These are phyloP conservation scores for Sparus aurata DNA, from an alignment of 2,797 vertebrate species.

Conservation along the genomic window DNA sequence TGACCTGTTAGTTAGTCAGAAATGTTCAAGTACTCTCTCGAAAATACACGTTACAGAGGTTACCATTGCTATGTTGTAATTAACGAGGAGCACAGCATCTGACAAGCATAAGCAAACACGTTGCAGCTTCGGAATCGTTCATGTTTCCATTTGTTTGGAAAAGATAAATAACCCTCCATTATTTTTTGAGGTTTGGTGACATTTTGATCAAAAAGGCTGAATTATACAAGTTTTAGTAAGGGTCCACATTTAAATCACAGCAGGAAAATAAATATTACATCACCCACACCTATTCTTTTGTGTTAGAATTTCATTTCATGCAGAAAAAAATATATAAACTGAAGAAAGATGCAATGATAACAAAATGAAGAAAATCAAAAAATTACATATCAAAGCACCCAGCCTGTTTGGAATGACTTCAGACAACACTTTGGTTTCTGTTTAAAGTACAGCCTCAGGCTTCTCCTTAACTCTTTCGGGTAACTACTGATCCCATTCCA, in stretches of 20 bases:
- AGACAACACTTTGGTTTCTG: slow-evolving; percentile 63
- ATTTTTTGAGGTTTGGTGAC: not conserved
- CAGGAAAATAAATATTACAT: not conserved
- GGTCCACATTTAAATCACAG: slow-evolving; percentile 10
- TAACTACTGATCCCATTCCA: slow-evolving; percentile 63
- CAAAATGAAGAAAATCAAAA: slow-evolving; percentile 49
- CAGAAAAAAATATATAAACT: slow-evolving; percentile 1
- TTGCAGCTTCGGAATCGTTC: not conserved
- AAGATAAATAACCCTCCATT: not conserved
- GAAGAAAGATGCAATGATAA: slow-evolving; percentile 33
- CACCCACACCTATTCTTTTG: slow-evolving; percentile 4
- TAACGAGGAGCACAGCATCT: not conserved
- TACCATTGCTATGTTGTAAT: slow-evolving; percentile 23
- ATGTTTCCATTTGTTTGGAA: slow-evolving; percentile 5
- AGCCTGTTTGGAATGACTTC: slow-evolving; percentile 67
- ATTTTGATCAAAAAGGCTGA: slow-evolving; percentile 15
- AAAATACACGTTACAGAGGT: slow-evolving; percentile 30
- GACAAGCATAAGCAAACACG: slow-evolving; percentile 4
- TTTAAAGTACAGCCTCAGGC: slow-evolving; percentile 69
- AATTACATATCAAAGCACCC: slow-evolving; percentile 61
- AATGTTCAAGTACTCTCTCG: slow-evolving; percentile 19
- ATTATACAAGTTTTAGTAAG: slow-evolving; percentile 8
- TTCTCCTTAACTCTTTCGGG: slow-evolving; percentile 63
- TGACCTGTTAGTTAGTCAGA: slow-evolving; percentile 23
- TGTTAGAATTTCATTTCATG: slow-evolving; percentile 14